Conservation (phyloP, 2,888 invertebrate species). For the Phortica okadai region DNA sequence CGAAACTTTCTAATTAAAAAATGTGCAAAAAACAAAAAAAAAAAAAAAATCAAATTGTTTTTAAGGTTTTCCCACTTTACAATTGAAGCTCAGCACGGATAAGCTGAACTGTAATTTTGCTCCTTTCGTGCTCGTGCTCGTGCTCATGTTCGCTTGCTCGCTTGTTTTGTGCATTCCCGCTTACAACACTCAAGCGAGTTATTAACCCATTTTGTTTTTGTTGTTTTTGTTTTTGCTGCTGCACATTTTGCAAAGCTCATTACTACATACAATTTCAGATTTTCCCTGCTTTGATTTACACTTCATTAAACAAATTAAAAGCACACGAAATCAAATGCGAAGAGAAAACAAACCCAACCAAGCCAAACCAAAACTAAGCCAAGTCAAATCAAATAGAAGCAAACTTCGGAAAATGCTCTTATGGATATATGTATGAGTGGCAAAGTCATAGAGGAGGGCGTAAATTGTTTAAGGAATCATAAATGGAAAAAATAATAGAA, state of each 20-base stretch:
- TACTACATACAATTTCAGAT: constrained; percentile 12
- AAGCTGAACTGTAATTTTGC: background rate
- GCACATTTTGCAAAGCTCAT: background rate
- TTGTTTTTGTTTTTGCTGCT: background rate
- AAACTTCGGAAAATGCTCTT: background rate
- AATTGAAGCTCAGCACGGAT: background rate
- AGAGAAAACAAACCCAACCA: background rate
- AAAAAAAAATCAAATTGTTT: too few species aligned
- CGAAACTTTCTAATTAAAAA: background rate
- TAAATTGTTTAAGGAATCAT: too few species aligned
- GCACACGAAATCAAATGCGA: constrained; percentile 11
- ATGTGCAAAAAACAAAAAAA: too few species aligned
- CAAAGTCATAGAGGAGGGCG: background rate
- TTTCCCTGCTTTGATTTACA: constrained; percentile 20
- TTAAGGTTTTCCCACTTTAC: background rate
- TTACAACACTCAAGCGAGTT: background rate
- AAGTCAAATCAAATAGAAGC: background rate
- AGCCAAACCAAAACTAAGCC: too few species aligned
- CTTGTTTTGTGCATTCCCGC: background rate
- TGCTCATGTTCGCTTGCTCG: background rate
- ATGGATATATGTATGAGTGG: background rate
- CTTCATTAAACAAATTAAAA: constrained; percentile 17
- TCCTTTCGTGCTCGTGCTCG: background rate
- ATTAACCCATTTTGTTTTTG: constrained; percentile 13
- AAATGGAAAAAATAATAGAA: background rate